Evolutionary conservation across 2,113 vertebrate genomes (phyloP), one percentile per base, ranked within the genome.

Genomic region (Poicephalus meyeri): DNA sequence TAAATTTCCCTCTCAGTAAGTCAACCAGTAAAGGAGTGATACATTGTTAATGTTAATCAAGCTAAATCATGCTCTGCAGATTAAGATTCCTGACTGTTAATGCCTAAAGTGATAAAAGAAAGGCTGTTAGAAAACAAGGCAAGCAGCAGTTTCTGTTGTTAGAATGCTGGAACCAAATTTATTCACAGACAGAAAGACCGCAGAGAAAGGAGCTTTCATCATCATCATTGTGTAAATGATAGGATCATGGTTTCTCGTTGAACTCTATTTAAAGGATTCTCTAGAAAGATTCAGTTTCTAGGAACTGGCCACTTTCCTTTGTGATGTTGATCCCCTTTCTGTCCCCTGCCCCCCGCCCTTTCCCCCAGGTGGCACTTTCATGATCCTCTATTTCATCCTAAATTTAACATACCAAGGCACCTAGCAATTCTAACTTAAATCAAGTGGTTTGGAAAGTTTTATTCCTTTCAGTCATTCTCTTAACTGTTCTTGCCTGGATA

Each of bases 11-110:
- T 68, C 80, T 85, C 69, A 73, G 69, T 81, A 78, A 91, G 63
- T 93, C 87, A 95, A 23, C 73, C 68, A 64, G 80, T 80, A 71
- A 86, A 74, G 78, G 91, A 83, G 14, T 9, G 56, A 70, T 84
- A 47, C 7, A 24, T 39, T 83, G 74, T 81, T 98, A 93, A 83
- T 65, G 82, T 87, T 95, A 92, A 94, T 91, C 39, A 82, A 88
- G 39, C 25, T 88, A 94, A 91, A 56, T 89, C 60, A 35, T 35
- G n/a, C n/a, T 94, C 47, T 39, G 31, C 26, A 92, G 81, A 88
- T 93, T 65, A 89, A 70, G 69, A 86, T 80, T 92, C 53, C 33
- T 71, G 74, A 39, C 60, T 39, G 74, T 13, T 76, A 80, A 44
- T 39, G 31, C 52, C 23, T 80, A 41, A 72, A 83, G 17, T 10